A percentile compares a stretch with the other conserved stretches of the same genome.
These are phyloP conservation scores for Euthynnus affinis DNA, from an alignment of 2,797 vertebrate genomes.

Conservation along the genomic window DNA sequence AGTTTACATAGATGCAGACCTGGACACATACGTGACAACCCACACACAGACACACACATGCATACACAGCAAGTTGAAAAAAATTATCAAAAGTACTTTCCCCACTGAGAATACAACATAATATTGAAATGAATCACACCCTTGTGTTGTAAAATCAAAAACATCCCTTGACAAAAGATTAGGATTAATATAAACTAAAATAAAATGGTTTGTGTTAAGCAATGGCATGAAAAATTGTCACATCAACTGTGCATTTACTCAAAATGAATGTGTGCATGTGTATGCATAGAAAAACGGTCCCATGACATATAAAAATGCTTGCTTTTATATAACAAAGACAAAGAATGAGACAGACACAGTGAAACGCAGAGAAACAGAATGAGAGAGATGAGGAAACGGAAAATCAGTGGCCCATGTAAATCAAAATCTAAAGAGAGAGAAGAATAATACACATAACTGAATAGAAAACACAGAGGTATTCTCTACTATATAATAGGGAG, in stretches of 20 bases:
- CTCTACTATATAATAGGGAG: conserved; percentile 46
- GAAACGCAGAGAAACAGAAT: conserved; percentile 28
- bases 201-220: background rate
- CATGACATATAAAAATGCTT: conserved; percentile 38
- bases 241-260: conserved; percentile 14
- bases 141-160: background rate
- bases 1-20: background rate
- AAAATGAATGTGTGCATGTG: conserved; percentile 1
- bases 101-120: background rate
- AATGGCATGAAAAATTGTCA: background rate
- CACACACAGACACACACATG: background rate
- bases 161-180: conserved; percentile 5
- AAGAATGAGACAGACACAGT: conserved; percentile 7
- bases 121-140: background rate
- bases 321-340: conserved; percentile 56
- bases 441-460: conserved; percentile 58
- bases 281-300: conserved; percentile 30
- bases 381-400: conserved; percentile 2
- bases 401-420: conserved; percentile 55
- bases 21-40: background rate
- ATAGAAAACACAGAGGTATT: conserved; percentile 68
- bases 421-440: conserved; percentile 61
- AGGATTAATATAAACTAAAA: background rate
- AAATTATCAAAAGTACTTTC: background rate
- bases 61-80: background rate